These are phyloP conservation scores for Latrodectus elegans DNA, from an alignment of 2,888 invertebrate species.

Conservation along the genomic window DNA sequence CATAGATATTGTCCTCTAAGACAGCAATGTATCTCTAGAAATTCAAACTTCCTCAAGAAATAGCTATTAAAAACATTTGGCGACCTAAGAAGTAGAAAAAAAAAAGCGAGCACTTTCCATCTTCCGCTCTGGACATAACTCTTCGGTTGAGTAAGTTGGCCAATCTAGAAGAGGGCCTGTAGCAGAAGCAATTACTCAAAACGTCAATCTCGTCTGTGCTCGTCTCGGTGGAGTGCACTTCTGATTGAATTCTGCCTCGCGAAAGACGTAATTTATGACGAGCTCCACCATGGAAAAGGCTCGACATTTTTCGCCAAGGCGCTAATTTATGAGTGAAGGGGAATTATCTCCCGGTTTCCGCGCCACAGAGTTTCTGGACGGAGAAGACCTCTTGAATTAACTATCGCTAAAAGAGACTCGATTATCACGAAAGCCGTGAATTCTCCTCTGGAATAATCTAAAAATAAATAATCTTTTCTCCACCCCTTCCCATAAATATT, in stretches of 20 bases:
- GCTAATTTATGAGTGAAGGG: constrained; percentile 58
- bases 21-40: too few relatives aligned
- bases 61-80: not conserved
- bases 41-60: too few relatives aligned
- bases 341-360: constrained; percentile 62
- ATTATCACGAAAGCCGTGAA: constrained; percentile 18
- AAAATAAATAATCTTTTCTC: constrained; percentile 45
- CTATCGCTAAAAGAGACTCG: constrained; percentile 47
- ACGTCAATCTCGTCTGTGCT: constrained; percentile 50
- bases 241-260: constrained; percentile 58
- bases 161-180: not conserved
- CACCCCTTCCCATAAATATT: constrained; percentile 51
- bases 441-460: constrained; percentile 17
- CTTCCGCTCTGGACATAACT: not conserved
- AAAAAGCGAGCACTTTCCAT: not conserved
- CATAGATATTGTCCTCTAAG: too few relatives aligned
- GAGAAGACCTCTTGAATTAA: constrained; percentile 45
- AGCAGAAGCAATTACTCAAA: constrained; percentile 58
- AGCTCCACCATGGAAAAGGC: constrained; percentile 7
- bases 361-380: constrained; percentile 32
- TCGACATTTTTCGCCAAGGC: constrained; percentile 46
- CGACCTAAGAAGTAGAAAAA: not conserved
- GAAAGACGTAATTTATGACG: constrained; percentile 52
- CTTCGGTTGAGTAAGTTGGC: too few relatives aligned
- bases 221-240: constrained; percentile 39